Evolutionary conservation across 2,888 invertebrate species (phyloP).

Genomic region (Cryptocephalus moraei): DNA sequence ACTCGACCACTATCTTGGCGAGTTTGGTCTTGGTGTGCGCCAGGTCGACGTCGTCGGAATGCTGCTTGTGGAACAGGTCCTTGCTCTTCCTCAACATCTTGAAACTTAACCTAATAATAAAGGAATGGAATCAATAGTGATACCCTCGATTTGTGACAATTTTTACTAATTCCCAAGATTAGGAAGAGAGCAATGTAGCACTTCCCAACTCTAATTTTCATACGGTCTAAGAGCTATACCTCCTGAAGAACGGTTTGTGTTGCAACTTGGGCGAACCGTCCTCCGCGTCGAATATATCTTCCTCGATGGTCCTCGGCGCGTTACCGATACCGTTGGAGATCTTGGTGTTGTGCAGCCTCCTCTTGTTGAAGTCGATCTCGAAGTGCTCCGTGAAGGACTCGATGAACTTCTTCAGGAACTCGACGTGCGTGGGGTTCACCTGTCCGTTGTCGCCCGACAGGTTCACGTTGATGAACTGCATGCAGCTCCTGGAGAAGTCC

Average conservation of each 20-base stretch:
- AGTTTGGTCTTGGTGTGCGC: conserved; percentile 70
- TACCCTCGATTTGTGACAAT: no score
- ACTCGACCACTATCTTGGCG: conserved; percentile 87
- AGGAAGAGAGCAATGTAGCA: no score
- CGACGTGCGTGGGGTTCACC: conserved; percentile 60
- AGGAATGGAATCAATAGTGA: no score
- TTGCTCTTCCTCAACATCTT: conserved; percentile 76
- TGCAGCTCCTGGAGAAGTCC: conserved; percentile 81
- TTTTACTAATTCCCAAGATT: no score
- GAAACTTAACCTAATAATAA: conserved; percentile 56
- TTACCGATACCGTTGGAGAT: conserved; percentile 31
- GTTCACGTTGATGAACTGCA: conserved; percentile 64
- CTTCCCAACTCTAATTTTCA: no score
- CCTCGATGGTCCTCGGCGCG: conserved; percentile 27
- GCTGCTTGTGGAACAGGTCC: conserved; percentile 81
- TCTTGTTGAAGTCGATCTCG: conserved; percentile 62
- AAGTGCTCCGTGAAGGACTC: conserved; percentile 80
- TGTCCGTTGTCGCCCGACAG: conserved; percentile 51
- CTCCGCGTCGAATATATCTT: conserved; percentile 61
- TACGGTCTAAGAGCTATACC: conserved; percentile 30
- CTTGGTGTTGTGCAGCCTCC: conserved; percentile 41
- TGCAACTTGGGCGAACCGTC: conserved; percentile 69
- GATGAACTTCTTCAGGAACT: conserved; percentile 71
- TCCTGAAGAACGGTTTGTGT: conserved; percentile 74
- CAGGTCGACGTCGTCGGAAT: conserved; percentile 68